These are phyloP conservation scores for Exaiptasia diaphana DNA, from an alignment of 64 coral and sea anemone species.

Conservation along the genomic window DNA sequence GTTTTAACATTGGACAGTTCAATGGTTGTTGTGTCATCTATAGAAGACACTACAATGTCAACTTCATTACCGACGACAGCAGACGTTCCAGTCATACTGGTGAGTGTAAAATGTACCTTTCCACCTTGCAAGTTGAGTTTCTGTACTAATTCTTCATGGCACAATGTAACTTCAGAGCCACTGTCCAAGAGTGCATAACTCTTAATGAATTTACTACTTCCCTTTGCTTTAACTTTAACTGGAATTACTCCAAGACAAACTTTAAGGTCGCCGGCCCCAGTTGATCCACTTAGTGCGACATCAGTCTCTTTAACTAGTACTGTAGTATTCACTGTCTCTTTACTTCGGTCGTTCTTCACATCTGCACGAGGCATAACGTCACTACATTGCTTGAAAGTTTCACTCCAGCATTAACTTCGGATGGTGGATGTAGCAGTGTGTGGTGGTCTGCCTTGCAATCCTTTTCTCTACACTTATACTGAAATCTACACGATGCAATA, in stretches of 20 bases:
- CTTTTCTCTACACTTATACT: slow-evolving; percentile 44
- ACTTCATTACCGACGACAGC: slow-evolving; percentile 14
- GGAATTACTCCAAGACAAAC: slow-evolving; percentile 71
- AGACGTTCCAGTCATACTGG: slow-evolving; percentile 29
- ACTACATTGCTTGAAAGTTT: neutral
- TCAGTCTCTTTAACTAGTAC: neutral
- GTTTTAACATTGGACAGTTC: slow-evolving; percentile 26
- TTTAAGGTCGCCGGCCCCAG: slow-evolving; percentile 33
- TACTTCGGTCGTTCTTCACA: neutral
- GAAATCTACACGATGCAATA: slow-evolving; percentile 21
- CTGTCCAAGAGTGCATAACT: slow-evolving; percentile 71
- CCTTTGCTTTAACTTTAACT: slow-evolving; percentile 49
- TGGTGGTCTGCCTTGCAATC: slow-evolving; percentile 55
- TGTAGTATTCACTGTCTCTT: neutral
- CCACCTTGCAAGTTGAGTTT: slow-evolving; percentile 13
- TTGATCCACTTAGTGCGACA: slow-evolving; percentile 9
- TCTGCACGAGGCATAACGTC: neutral
- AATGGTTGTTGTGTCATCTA: slow-evolving; percentile 12
- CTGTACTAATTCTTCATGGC: slow-evolving; percentile 45
- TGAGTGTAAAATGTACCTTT: slow-evolving; percentile 23
- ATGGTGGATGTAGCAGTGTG: slow-evolving; percentile 52
- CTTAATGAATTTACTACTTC: neutral
- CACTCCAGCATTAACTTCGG: too few species aligned
- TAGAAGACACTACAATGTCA: slow-evolving; percentile 13
- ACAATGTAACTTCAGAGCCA: slow-evolving; percentile 66